Percentiles rank a stretch among this genome's conserved stretches.
Conservation (phyloP, 2,888 invertebrate genomes). For the Eudasyphora cyanicolor region DNA sequence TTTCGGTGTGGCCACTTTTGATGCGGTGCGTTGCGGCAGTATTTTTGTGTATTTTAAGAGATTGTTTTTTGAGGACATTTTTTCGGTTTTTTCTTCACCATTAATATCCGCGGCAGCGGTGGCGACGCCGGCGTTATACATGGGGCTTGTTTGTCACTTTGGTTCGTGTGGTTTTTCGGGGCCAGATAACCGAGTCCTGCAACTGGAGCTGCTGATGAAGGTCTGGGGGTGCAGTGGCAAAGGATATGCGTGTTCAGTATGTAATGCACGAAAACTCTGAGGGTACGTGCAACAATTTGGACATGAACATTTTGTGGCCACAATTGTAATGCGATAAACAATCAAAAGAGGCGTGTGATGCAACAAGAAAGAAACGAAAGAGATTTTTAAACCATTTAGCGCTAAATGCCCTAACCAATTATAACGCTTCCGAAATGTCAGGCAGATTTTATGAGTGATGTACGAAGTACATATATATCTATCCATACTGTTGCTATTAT, state of each 20-base stretch:
- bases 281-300: constrained; percentile 55
- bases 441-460: not conserved
- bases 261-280: constrained; percentile 37
- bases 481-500: not conserved
- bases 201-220: no score
- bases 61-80: constrained; percentile 59
- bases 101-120: constrained; percentile 63
- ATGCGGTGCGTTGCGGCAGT: not conserved
- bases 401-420: constrained; percentile 20
- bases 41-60: constrained; percentile 38
- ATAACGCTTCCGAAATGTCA: not conserved
- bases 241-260: not conserved
- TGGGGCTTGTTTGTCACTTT: constrained; percentile 65
- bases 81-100: constrained; percentile 62
- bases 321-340: constrained; percentile 60
- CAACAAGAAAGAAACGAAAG: not conserved
- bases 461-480: not conserved
- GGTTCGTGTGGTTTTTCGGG: constrained; percentile 61
- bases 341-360: not conserved
- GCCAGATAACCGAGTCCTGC: constrained; percentile 38
- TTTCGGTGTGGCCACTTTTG: constrained; percentile 5
- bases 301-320: constrained; percentile 59
- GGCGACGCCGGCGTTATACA: no score
- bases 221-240: constrained; percentile 31
- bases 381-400: constrained; percentile 12